Conservation (phyloP, 2,113 vertebrate species). For the Callorhinus ursinus region DNA sequence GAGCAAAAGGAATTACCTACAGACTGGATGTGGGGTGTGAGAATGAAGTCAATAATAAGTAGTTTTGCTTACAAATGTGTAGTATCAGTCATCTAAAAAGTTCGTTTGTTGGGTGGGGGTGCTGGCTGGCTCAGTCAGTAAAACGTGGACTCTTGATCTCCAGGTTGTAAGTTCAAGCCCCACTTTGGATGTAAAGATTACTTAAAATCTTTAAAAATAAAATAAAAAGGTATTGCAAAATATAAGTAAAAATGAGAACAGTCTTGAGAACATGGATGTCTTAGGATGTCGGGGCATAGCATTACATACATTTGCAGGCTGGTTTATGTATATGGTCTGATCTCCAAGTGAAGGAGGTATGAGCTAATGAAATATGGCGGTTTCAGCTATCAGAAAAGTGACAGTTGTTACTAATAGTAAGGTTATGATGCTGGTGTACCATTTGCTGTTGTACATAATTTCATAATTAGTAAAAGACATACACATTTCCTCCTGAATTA, state of each 20-base stretch:
- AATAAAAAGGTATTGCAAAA: not conserved
- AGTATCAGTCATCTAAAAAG: not conserved
- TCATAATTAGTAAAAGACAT: slow-evolving; percentile 5
- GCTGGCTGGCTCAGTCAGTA: not conserved
- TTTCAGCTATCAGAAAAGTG: not conserved
- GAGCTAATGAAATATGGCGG: not conserved
- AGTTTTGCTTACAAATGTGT: not conserved
- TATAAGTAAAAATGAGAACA: slow-evolving; percentile 15
- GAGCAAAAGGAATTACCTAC: not conserved
- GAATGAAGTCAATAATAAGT: not conserved
- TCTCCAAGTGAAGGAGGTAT: not conserved
- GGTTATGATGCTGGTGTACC: not conserved
- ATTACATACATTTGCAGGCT: not conserved
- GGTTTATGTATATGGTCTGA: not conserved
- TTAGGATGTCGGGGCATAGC: not conserved
- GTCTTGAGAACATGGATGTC: not conserved
- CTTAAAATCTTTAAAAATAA: not conserved
- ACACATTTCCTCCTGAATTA: not conserved
- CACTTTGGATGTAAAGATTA: not conserved
- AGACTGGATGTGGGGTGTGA: not conserved
- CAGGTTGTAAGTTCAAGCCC: not conserved
- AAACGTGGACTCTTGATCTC: not conserved
- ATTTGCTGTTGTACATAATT: not conserved
- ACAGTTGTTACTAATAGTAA: not conserved
- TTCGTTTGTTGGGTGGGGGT: not conserved